Conservation (phyloP, 2,113 vertebrate genomes). For the Rhegmatorhina hoffmannsi region DNA sequence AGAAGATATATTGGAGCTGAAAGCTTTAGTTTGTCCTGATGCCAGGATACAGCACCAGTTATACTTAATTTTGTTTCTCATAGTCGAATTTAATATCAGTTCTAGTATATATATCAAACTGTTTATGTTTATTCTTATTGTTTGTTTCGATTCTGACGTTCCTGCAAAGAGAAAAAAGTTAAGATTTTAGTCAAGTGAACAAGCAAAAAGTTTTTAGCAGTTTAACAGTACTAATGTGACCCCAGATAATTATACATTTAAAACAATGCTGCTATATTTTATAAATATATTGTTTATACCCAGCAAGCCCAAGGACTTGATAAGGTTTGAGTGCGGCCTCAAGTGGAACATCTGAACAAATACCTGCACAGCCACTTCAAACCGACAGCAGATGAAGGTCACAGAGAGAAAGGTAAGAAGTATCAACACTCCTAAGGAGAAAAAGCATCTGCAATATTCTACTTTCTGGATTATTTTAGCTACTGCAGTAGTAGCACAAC, state of each 20-base stretch:
- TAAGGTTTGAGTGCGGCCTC: neutral
- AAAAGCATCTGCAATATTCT: neutral
- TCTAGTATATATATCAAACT: slow-evolving; percentile 82
- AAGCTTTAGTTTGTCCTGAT: slow-evolving; percentile 82
- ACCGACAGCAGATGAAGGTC: neutral
- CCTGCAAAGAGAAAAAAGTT: slow-evolving; percentile 77
- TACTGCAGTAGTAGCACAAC: neutral
- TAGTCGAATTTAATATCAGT: slow-evolving; percentile 72
- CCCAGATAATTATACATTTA: neutral
- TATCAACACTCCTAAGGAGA: neutral
- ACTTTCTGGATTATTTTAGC: neutral
- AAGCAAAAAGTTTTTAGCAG: neutral
- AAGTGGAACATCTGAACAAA: neutral
- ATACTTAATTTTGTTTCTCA: slow-evolving; percentile 64
- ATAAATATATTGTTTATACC: neutral
- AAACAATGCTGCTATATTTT: neutral
- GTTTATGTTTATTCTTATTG: slow-evolving; percentile 82
- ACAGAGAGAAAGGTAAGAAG: neutral
- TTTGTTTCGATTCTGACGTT: slow-evolving; percentile 93
- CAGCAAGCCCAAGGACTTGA: neutral
- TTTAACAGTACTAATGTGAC: neutral
- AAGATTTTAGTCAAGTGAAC: neutral
- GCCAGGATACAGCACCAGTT: slow-evolving; percentile 82
- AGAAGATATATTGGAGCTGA: slow-evolving; percentile 80
- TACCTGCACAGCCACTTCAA: neutral